These are phyloP conservation scores for Timandra comae DNA, from an alignment of 2,888 invertebrate species.

Conservation along the genomic window DNA sequence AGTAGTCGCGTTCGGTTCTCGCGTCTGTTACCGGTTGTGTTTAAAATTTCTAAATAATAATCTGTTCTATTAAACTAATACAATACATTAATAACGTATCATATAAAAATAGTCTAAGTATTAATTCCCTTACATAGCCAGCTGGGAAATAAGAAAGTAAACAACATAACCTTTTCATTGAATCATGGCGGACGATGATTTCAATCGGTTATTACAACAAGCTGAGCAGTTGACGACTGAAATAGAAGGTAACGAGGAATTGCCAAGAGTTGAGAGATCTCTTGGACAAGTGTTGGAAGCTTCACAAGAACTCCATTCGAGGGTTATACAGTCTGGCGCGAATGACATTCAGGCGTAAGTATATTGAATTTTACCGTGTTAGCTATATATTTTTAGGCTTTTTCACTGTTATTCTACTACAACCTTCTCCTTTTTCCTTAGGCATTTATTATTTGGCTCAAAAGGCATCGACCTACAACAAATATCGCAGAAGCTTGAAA, in stretches of 20 bases:
- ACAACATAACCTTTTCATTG: constrained; percentile 57
- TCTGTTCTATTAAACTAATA: no score
- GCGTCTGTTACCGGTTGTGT: no score
- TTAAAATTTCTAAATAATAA: no score
- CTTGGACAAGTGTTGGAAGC: constrained; percentile 94
- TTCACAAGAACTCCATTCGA: constrained; percentile 90
- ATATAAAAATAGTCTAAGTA: no score
- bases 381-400: no score
- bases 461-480: constrained; percentile 96
- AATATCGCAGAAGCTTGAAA: constrained; percentile 92
- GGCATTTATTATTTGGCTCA: constrained; percentile 92
- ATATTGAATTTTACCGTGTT: background rate
- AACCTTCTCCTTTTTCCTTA: no score
- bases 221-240: constrained; percentile 95
- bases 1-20: no score
- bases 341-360: constrained; percentile 95
- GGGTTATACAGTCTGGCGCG: constrained; percentile 89
- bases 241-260: constrained; percentile 89
- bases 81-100: no score
- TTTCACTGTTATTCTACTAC: background rate
- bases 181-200: constrained; percentile 78
- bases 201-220: constrained; percentile 91
- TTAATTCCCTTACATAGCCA: no score
- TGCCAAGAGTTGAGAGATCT: constrained; percentile 91
- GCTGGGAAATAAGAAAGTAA: no score